Evolutionary conservation across 1,140 invertebrate genomes (phyloP), one percentile per base, ranked within the genome.

Genomic region (Anoplolepis gracilipes): DNA sequence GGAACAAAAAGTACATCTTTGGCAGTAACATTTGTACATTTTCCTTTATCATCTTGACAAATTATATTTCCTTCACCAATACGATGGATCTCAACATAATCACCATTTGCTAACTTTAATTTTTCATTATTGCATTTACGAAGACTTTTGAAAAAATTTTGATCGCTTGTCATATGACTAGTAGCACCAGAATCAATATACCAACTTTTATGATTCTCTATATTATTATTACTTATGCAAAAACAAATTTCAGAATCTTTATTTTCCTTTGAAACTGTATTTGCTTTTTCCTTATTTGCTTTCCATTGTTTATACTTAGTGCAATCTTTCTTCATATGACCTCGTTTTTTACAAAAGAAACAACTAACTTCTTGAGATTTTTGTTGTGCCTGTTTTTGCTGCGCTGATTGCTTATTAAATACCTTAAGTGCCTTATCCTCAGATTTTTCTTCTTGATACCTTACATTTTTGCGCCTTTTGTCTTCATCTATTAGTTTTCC

Each of bases 161-260:
- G 25, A 1, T 11, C 25, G 11, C 25, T 67, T 1, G 65, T 67
- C 36, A 67, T 67, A 28, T 46, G 22, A 25, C 36, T 39, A 25
- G 65, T 67, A n/a, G 36, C 36, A 10, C 36, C 36, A 0, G 65
- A 67, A 46, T 67, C 65, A 30, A 67, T 11, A 22, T 25, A 39
- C 7, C 36, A 39, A 39, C 11, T 1, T 67, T 25, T 11, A 13
- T 39, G 36, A 39, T 39, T 42, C 11, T 7, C 33, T 7, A 2
- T 5, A 16, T 46, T 7, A 0, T 5, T 7, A 39, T 39, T 39
- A 8, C 8, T 25, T 39, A 13, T 42, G 7, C 28, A 25, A 46
- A 67, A 67, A 25, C 65, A 67, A 67, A 67, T 16, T n/a, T 65
- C 28, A 39, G 36, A 65, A 36, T n/a, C 61, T 36, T 64, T n/a